Percentiles rank a stretch among this genome's conserved stretches.
These are phyloP conservation scores for Manis crassicaudata DNA, from an alignment of 2,797 vertebrate species.

Conservation along the genomic window DNA sequence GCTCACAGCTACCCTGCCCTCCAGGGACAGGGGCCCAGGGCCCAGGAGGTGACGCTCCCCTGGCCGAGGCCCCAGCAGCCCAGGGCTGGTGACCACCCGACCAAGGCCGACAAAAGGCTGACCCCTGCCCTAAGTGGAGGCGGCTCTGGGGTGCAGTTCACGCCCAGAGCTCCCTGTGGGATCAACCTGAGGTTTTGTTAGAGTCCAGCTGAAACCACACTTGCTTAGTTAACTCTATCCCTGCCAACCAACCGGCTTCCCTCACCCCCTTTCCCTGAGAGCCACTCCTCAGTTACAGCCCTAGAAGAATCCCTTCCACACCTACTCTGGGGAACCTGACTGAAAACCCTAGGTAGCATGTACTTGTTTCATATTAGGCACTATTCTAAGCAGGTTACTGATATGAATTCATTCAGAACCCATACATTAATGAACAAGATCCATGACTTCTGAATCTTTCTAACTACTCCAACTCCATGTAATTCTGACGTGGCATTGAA, in stretches of 20 bases:
- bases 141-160: no score
- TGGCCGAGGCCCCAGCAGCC: background rate
- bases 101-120: rapidly evolving
- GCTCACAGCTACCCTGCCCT: background rate
- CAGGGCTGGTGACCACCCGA: background rate
- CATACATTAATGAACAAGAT: background rate
- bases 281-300: no score
- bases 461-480: background rate
- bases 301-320: background rate
- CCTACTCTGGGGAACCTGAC: background rate
- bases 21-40: background rate
- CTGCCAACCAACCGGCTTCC: no score
- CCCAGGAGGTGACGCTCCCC: no score
- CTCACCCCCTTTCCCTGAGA: background rate
- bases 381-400: background rate
- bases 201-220: background rate
- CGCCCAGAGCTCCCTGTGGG: background rate
- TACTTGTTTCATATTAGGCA: background rate
- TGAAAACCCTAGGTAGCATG: background rate
- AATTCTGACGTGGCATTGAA: background rate
- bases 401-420: background rate
- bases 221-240: background rate
- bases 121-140: background rate
- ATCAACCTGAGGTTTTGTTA: background rate
- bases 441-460: background rate